phyloP scores from a whole-genome alignment of 2,797 vertebrate genomes.

The Myotis myotis region DNA sequence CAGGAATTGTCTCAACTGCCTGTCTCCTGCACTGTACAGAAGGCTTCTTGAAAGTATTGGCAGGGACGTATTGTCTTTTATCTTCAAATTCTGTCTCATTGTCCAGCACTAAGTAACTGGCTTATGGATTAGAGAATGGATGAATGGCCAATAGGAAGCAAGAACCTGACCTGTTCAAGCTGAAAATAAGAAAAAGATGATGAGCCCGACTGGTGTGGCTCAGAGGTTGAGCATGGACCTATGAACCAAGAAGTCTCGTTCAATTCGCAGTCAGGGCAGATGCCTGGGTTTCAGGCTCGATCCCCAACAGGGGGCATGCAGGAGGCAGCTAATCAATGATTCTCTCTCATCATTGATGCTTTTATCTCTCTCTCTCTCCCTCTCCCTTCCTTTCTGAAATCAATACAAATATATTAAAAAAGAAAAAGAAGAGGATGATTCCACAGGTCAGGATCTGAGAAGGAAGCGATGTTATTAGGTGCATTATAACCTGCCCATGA shows the following conservation, averaged over 20 bases:
- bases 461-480: conserved; percentile 14
- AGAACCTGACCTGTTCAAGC: not conserved
- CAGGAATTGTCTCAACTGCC: not conserved
- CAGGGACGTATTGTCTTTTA: not conserved
- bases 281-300: no score
- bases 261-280: no score
- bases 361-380: no score
- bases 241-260: no score
- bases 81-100: not conserved
- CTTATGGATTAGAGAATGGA: not conserved
- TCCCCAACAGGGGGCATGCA: no score
- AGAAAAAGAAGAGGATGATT: not conserved
- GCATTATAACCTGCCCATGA: not conserved
- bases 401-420: not conserved
- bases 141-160: not conserved
- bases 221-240: no score
- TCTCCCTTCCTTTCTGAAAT: no score
- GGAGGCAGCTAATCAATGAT: no score
- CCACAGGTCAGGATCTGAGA: not conserved
- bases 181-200: not conserved
- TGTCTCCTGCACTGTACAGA: not conserved
- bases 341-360: no score
- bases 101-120: not conserved
- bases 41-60: not conserved
- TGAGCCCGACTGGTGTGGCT: not conserved